Evolutionary conservation across 1,140 invertebrate species (phyloP).

Genomic region (Anadara kagoshimensis): DNA sequence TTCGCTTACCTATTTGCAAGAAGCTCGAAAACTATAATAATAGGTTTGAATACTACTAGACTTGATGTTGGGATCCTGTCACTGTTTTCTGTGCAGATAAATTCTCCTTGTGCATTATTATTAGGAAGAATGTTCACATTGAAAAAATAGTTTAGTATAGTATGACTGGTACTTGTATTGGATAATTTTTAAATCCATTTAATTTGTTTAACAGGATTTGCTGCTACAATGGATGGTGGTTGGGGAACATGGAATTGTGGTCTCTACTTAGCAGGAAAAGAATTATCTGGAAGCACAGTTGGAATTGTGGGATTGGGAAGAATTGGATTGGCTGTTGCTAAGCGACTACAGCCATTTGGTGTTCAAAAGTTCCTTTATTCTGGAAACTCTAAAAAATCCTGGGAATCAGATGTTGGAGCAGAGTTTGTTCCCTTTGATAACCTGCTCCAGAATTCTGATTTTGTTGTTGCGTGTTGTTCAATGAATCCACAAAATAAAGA

Average conservation of each 20-base stretch:
- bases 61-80: too few species aligned
- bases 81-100: too few species aligned
- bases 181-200: not conserved
- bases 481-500: conserved; percentile 61
- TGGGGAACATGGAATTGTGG: conserved; percentile 88
- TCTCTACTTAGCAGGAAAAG: conserved; percentile 90
- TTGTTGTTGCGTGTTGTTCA: conserved; percentile 69
- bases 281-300: conserved; percentile 85
- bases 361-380: conserved; percentile 82
- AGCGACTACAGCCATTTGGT: conserved; percentile 82
- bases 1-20: too few species aligned
- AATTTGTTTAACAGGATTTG: conserved; percentile 48
- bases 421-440: conserved; percentile 78
- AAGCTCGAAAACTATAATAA: too few species aligned
- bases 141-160: too few species aligned
- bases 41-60: too few species aligned
- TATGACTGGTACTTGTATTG: not conserved
- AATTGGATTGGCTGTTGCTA: conserved; percentile 82
- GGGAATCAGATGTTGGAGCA: conserved; percentile 79
- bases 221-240: conserved; percentile 56
- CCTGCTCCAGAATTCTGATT: conserved; percentile 66
- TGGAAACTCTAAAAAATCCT: conserved; percentile 80
- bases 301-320: conserved; percentile 88
- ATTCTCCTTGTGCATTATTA: too few species aligned
- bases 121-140: too few species aligned